Evolutionary conservation across 2,888 invertebrate species (phyloP).

Genomic region (Plagiodera versicolora): DNA sequence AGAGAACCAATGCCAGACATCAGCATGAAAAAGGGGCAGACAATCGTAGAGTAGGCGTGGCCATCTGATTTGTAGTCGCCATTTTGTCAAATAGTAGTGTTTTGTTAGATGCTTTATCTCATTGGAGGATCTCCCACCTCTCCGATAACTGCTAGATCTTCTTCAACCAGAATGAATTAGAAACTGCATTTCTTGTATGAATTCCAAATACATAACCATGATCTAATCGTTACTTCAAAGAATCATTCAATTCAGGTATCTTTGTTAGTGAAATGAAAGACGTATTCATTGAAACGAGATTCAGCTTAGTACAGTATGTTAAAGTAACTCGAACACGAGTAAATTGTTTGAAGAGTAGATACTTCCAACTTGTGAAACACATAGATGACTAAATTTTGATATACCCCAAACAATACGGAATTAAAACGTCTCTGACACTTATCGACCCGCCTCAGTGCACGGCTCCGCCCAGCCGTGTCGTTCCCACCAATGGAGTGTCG

Average conservation of each 20-base stretch:
- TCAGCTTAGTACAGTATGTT: not conserved
- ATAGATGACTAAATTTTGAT: conserved; percentile 34
- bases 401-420: conserved; percentile 34
- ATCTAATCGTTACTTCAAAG: too few species aligned
- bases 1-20: conserved; percentile 55
- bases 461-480: conserved; percentile 36
- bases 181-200: not conserved
- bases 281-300: too few species aligned
- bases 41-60: conserved; percentile 56
- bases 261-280: not conserved
- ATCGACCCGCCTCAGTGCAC: conserved; percentile 34
- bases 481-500: conserved; percentile 41
- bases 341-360: conserved; percentile 15
- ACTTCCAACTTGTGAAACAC: conserved; percentile 23
- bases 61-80: conserved; percentile 58
- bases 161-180: conserved; percentile 4
- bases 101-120: conserved; percentile 57
- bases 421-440: conserved; percentile 45
- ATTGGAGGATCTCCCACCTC: conserved; percentile 57
- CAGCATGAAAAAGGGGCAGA: conserved; percentile 56
- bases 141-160: conserved; percentile 11
- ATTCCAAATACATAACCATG: not conserved
- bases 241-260: too few species aligned
- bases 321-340: conserved; percentile 2
- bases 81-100: conserved; percentile 59